phyloP scores from a whole-genome alignment of 2,113 vertebrate genomes.

The Hydrochoerus hydrochaeris region DNA sequence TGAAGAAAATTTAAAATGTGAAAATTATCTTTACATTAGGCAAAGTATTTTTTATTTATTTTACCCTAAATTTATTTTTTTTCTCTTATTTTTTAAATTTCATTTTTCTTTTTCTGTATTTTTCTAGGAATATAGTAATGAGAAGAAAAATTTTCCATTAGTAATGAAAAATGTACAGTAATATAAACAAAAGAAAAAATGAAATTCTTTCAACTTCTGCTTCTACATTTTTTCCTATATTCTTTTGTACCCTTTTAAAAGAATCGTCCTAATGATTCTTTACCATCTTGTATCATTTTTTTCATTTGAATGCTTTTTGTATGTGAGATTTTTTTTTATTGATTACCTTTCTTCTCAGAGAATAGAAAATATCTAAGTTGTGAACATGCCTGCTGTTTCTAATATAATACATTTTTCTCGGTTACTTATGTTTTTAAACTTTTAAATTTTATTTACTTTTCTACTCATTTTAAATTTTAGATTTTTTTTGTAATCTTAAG shows the following conservation, averaged over 20 bases:
- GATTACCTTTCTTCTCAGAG: background rate
- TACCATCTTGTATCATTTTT: background rate
- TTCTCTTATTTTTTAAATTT: background rate
- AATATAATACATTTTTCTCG: conserved; percentile 20
- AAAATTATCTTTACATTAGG: conserved; percentile 6
- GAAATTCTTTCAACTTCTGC: background rate
- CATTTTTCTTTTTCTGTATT: background rate
- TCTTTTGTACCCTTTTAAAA: conserved; percentile 5
- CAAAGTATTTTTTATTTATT: conserved; percentile 3
- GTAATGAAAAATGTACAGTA: conserved; percentile 27
- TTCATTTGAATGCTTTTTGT: background rate
- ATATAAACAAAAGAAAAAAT: background rate
- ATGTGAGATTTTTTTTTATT: background rate
- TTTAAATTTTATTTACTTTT: background rate
- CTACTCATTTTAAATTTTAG: conserved; percentile 28
- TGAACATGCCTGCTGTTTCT: background rate
- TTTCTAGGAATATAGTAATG: background rate
- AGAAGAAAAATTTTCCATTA: conserved; percentile 8
- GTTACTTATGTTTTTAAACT: background rate
- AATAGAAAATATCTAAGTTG: conserved; percentile 31
- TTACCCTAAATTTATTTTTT: conserved; percentile 17
- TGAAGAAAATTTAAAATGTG: conserved; percentile 3
- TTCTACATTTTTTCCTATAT: background rate
- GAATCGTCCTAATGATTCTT: background rate
- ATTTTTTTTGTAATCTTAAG: conserved; percentile 60